Percentiles rank a stretch among this genome's conserved stretches.
Conservation (phyloP, 2,888 invertebrate species). For the Oscheius sp. region DNA sequence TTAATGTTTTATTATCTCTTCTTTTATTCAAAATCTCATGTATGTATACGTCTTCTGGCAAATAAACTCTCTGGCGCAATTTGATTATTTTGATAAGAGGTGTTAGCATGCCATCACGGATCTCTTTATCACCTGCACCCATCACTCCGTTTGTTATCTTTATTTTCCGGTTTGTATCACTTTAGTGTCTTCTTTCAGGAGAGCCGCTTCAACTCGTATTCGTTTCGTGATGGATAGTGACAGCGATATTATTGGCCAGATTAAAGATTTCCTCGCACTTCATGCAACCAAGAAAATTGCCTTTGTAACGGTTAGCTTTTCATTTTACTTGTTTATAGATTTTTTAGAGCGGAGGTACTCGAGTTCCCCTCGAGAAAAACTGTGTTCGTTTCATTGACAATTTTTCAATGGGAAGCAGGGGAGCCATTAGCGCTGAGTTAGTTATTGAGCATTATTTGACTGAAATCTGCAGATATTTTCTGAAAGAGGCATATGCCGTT, state of each 20-base stretch:
- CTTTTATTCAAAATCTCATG: constrained; percentile 16
- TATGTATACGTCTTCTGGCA: not conserved
- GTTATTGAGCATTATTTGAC: not conserved
- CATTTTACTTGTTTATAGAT: not conserved
- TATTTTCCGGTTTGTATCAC: constrained; percentile 1
- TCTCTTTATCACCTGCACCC: not conserved
- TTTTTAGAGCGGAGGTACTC: constrained; percentile 87
- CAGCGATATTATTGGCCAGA: not conserved
- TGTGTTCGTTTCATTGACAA: constrained; percentile 98
- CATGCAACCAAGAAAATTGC: constrained; percentile 35
- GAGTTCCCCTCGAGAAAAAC: constrained; percentile 93
- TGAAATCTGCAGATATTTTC: constrained; percentile 78
- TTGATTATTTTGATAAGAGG: constrained; percentile 23
- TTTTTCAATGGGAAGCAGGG: constrained; percentile 95
- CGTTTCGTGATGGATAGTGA: constrained; percentile 3
- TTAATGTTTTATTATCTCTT: not conserved
- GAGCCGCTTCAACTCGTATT: not conserved
- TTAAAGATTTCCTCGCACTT: constrained; percentile 33
- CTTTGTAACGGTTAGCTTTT: constrained; percentile 47
- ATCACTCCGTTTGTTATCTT: constrained; percentile 2
- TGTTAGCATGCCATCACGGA: not conserved
- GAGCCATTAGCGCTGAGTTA: constrained; percentile 88
- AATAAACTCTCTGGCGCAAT: constrained; percentile 1
- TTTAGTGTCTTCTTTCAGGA: too few species aligned
- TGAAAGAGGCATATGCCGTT: constrained; percentile 83